These are phyloP conservation scores for Mellivora capensis DNA, from an alignment of 2,113 vertebrate genomes.

Conservation along the genomic window DNA sequence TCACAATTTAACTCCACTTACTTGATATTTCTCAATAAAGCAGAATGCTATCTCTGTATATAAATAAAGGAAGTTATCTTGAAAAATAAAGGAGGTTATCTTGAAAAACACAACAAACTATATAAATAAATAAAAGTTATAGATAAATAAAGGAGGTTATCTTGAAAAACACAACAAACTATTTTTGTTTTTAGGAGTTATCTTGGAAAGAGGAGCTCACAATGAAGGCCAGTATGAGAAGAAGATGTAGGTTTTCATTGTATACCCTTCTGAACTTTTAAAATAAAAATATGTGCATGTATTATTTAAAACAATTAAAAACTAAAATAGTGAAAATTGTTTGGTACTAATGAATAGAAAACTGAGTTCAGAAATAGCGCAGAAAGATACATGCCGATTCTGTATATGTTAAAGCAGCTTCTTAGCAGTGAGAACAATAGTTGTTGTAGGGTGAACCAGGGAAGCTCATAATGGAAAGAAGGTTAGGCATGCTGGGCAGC, in stretches of 20 bases:
- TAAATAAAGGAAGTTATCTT: neutral
- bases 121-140: no score
- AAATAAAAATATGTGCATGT: neutral
- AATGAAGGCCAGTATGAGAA: neutral
- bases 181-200: neutral
- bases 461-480: neutral
- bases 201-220: neutral
- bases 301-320: conserved; percentile 15
- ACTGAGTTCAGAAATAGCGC: neutral
- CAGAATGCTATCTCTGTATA: neutral
- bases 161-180: neutral
- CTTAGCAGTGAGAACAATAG: neutral
- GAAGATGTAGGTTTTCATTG: conserved; percentile 4
- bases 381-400: neutral
- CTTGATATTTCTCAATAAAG: neutral
- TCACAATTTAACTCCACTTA: neutral
- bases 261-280: neutral
- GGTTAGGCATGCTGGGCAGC: neutral
- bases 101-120: neutral
- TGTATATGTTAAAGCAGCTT: neutral
- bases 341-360: neutral
- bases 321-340: neutral
- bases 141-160: neutral
- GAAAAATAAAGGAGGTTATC: neutral
- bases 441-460: neutral